Evolutionary conservation across 1,140 invertebrate genomes (phyloP).

Genomic region (Bombus haemorrhoidalis): DNA sequence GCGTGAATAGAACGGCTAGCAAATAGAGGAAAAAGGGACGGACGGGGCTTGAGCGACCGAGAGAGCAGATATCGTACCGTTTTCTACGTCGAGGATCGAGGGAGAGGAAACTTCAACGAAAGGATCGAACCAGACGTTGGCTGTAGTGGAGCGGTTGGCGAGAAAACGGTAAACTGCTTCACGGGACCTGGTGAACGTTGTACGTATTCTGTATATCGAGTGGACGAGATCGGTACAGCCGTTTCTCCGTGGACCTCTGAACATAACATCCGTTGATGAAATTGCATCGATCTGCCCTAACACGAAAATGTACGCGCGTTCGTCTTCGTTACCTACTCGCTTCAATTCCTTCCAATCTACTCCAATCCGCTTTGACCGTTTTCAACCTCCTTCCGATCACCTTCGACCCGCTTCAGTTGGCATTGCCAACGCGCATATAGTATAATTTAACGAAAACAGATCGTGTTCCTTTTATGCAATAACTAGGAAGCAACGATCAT

Average conservation of each 20-base stretch:
- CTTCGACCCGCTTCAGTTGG: not conserved
- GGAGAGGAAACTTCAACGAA: conserved; percentile 29
- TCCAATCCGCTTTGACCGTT: not conserved
- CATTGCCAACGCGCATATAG: not conserved
- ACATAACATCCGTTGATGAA: conserved; percentile 36
- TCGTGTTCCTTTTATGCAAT: not conserved
- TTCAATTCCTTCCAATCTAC: not conserved
- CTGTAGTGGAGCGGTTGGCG: conserved; percentile 36
- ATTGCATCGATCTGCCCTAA: conserved; percentile 46
- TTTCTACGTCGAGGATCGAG: conserved; percentile 16
- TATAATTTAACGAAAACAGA: not conserved
- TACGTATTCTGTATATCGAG: conserved; percentile 5
- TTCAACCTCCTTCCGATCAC: not conserved
- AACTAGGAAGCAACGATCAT: not conserved
- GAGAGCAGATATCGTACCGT: conserved; percentile 44
- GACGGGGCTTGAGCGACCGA: not conserved
- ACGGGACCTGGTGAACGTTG: conserved; percentile 48
- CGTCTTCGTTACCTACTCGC: not conserved
- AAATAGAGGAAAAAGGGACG: conserved; percentile 30
- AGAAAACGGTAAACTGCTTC: conserved; percentile 64
- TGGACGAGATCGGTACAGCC: not conserved
- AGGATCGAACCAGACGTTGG: not conserved
- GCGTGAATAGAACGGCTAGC: conserved; percentile 57
- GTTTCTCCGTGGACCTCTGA: not conserved
- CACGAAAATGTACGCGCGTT: not conserved